Conservation (phyloP, 1,140 invertebrate species). For the Meloidogyne chitwoodi region DNA sequence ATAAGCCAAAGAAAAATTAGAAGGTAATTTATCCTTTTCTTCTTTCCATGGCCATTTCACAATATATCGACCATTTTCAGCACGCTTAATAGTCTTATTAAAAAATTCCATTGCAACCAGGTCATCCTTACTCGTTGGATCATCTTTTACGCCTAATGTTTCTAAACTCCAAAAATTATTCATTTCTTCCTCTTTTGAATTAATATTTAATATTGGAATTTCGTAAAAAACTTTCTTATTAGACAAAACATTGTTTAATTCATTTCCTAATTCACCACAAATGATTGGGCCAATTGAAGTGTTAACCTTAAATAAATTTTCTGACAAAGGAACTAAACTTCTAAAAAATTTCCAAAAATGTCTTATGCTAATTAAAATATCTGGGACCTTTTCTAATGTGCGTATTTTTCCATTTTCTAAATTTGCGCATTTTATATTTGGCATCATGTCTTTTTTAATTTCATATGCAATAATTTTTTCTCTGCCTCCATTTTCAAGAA, state of each 20-base stretch:
- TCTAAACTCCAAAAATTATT: slow-evolving; percentile 3
- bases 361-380: not conserved
- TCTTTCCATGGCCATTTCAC: slow-evolving; percentile 3
- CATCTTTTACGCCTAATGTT: not conserved
- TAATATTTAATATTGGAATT: not conserved
- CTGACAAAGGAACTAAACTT: not conserved
- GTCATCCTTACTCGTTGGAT: not conserved
- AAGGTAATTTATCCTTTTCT: not conserved
- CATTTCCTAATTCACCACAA: not conserved
- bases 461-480: not conserved
- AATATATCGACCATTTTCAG: not conserved
- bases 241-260: not conserved
- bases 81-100: not conserved
- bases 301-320: not conserved
- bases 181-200: not conserved
- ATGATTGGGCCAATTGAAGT: not conserved
- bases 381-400: not conserved
- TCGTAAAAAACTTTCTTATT: not conserved
- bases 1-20: not conserved
- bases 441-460: not conserved
- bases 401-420: not conserved
- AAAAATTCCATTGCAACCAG: not conserved
- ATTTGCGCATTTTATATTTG: not conserved
- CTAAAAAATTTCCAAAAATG: not conserved
- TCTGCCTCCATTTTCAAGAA: not conserved